Evolutionary conservation across 1,140 invertebrate genomes (phyloP), one percentile per base, ranked within the genome.

Genomic region (Choristoneura fumiferana): DNA sequence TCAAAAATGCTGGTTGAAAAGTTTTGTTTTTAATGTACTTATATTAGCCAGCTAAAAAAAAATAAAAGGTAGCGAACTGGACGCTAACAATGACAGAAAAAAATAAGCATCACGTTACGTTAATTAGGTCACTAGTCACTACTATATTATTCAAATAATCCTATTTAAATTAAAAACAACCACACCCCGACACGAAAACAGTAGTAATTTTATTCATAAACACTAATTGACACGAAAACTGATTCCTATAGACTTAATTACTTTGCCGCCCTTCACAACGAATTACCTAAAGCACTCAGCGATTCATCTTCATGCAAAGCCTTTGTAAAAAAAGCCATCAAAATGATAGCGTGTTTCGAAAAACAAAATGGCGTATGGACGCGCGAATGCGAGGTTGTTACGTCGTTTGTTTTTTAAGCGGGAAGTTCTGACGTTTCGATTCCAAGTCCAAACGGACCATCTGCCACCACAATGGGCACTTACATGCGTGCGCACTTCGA

Each of bases 391-490:
- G 22, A 8, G 29, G 8, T 5, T 13, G 12, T 36, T 57, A 54
- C 3, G 37, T 22, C 10, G 40, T 59, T 54, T 43, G 36, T 1
- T 34, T 59, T n/a, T 59, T 40, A 17, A 12, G 38, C 13, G n/a
- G 36, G 12, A 5, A 58, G 40, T 49, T 57, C 37, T 56, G 55
- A 58, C 61, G 39, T 63, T 63, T 58, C 37, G 34, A 57, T 78
- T 71, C 62, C 63, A 67, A 74, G 60, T 71, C 60, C 62, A 64
- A 76, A 71, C 61, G 71, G 55, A 75, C 83, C 85, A 88, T 88
- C 85, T 88, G 83, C 70, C 81, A 68, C 79, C 85, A 84, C 83
- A 86, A 84, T 85, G 75, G 74, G 81, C 74, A 83, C 84, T 85
- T 84, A 87, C 76, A 80, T 78, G 76, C 75, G 63, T 62, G 78